Conservation (phyloP, 1,140 invertebrate species). For the Zaprionus capensis region DNA sequence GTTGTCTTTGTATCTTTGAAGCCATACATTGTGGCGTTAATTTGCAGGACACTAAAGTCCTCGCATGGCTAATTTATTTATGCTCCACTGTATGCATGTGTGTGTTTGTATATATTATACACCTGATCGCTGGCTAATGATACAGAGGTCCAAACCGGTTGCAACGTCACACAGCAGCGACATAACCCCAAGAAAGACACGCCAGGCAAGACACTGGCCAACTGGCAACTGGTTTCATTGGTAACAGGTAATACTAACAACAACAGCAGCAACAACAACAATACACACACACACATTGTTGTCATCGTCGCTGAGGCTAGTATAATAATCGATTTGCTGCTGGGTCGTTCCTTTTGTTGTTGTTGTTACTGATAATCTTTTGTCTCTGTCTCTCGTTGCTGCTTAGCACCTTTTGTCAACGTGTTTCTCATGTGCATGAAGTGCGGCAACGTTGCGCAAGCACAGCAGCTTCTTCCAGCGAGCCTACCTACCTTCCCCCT, state of each 20-base stretch:
- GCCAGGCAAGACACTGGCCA: neutral
- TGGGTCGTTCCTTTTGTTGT: conserved; percentile 18
- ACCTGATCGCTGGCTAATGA: conserved; percentile 70
- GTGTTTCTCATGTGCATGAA: conserved; percentile 44
- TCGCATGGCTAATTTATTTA: conserved; percentile 64
- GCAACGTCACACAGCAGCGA: conserved; percentile 57
- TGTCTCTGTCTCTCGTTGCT: conserved; percentile 50
- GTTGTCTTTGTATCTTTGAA: conserved; percentile 61
- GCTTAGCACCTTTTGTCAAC: conserved; percentile 79
- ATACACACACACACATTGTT: conserved; percentile 21
- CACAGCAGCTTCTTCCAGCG: conserved; percentile 13
- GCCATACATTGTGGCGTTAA: conserved; percentile 52
- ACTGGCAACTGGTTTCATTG: conserved; percentile 56
- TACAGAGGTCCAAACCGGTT: conserved; percentile 68
- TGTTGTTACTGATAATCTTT: conserved; percentile 64
- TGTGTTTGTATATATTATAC: conserved; percentile 25
- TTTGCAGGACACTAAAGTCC: conserved; percentile 59
- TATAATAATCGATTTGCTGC: conserved; percentile 77
- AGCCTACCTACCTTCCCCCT: conserved; percentile 4
- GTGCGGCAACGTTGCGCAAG: conserved; percentile 57
- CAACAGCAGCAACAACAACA: neutral
- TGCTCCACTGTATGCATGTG: conserved; percentile 22
- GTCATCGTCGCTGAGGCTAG: conserved; percentile 43
- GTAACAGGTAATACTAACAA: conserved; percentile 45
- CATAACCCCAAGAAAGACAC: conserved; percentile 25